Percentiles rank a stretch among this genome's conserved stretches.
phyloP scores from a whole-genome alignment of 2,888 invertebrate genomes.

The Temnothorax unifasciatus region DNA sequence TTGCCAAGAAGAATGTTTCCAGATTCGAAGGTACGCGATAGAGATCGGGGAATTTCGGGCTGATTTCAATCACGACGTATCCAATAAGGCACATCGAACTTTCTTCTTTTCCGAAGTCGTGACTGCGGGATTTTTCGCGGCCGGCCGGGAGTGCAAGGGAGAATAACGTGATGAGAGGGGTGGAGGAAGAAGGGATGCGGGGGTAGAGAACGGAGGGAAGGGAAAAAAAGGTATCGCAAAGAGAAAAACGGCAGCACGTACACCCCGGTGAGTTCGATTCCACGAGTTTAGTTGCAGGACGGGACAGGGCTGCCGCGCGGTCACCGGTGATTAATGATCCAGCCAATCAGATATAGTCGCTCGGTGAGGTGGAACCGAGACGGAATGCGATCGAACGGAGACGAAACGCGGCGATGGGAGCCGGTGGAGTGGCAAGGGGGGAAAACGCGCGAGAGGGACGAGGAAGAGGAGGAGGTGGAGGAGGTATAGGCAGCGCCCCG shows the following conservation, averaged over 20 bases:
- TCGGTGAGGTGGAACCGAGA: conserved; percentile 68
- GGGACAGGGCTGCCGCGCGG: conserved; percentile 79
- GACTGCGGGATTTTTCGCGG: conserved; percentile 64
- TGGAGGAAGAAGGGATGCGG: conserved; percentile 47
- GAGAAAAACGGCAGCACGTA: conserved; percentile 75
- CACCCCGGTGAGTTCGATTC: conserved; percentile 79
- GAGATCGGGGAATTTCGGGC: conserved; percentile 38
- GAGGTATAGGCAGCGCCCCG: conserved; percentile 45
- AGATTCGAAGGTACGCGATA: conserved; percentile 46
- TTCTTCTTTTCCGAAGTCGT: conserved; percentile 65
- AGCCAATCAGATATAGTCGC: conserved; percentile 82
- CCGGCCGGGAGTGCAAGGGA: conserved; percentile 1
- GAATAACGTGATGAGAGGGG: neutral
- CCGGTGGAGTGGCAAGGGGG: conserved; percentile 59
- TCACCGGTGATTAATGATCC: conserved; percentile 83
- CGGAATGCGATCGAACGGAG: conserved; percentile 57
- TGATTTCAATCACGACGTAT: conserved; percentile 55
- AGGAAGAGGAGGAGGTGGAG: conserved; percentile 7
- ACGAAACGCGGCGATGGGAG: conserved; percentile 45
- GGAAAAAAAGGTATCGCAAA: conserved; percentile 38
- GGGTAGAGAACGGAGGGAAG: neutral
- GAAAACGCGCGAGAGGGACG: conserved; percentile 46
- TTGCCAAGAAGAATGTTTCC: neutral
- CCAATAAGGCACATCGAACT: conserved; percentile 45
- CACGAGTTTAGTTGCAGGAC: conserved; percentile 78